Evolutionary conservation across 2,113 vertebrate genomes (phyloP).

Genomic region (Rana temporaria): DNA sequence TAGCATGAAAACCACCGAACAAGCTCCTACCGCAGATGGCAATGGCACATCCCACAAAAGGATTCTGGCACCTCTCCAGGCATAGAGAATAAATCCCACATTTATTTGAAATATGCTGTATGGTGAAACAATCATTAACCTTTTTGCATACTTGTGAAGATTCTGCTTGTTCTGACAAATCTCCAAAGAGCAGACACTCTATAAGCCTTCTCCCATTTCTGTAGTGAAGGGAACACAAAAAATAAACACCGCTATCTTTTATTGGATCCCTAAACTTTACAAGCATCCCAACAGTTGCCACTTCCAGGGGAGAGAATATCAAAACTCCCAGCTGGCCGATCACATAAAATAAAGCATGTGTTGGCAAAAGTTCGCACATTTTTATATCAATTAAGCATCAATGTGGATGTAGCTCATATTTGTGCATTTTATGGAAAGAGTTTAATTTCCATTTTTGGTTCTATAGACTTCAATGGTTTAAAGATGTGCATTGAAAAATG

Average conservation of each 20-base stretch:
- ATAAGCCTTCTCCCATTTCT: background rate
- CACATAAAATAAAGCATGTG: background rate
- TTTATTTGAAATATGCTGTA: conserved; percentile 35
- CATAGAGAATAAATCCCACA: conserved; percentile 21
- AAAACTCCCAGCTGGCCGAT: background rate
- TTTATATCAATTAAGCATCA: too few relatives aligned
- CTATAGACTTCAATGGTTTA: too few relatives aligned
- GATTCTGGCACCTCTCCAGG: conserved; percentile 9
- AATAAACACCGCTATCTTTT: background rate
- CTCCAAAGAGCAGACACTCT: background rate
- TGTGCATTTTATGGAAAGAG: too few relatives aligned
- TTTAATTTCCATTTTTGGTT: too few relatives aligned
- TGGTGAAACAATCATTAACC: background rate
- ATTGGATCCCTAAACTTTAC: background rate
- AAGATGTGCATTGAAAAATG: too few relatives aligned
- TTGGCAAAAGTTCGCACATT: background rate
- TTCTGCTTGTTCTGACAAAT: conserved; percentile 23
- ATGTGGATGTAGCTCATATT: too few relatives aligned
- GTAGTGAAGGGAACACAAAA: background rate
- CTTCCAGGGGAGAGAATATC: background rate
- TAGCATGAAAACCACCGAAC: conserved; percentile 7
- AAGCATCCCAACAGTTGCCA: background rate
- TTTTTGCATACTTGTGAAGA: background rate
- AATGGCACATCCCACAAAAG: conserved; percentile 17
- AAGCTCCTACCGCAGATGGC: conserved; percentile 23